Base-by-base conservation (phyloP, 2,113 vertebrate genomes). In the Porphyrio hochstetteri region DNA sequence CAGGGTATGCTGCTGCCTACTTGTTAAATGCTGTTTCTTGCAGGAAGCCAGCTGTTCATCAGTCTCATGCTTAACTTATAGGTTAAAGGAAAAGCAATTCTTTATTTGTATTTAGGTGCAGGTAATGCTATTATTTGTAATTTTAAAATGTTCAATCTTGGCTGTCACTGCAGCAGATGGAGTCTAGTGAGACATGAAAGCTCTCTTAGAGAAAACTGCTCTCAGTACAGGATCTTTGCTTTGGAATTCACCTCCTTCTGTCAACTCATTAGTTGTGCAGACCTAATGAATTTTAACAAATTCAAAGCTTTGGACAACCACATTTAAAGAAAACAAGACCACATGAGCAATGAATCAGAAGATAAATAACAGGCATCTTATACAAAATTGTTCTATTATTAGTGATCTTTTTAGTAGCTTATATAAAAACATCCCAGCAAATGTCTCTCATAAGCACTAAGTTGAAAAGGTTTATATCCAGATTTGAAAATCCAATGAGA, bases 401-500 rank as follows among this genome's bases (percentile, higher is more conserved):
- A 76, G 67, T 46, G 15, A 76, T 69, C 18, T 28, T 82, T 89
- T 69, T 35, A 76, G 48, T 13, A 46, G 23, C 19, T 88, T 57
- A 35, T 24, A 16, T 13, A 65, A 36, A 77, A 80, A 46, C 9
- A 85, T 28, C 11, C 3, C 48, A 87, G 36, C 28, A 91, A 72
- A 7, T 25, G 10, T 8, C 60, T 65, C 38, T 65, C 25, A 28
- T 40, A 70, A 92, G 63, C 50, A 90, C 8, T 65, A 42, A 63
- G 18, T 64, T 60, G 14, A 59, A 92, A 77, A 74, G 35, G 56
- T 96, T 94, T 97, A 96, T 97, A 97, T 77, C 96, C 94, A 98
- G 88, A 89, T 98, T 95, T 52, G 98, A 98, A 97, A 98, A 98
- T 96, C 97, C 98, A 90, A 87, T 97, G 86, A 98, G 95, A 61